Evolutionary conservation across 2,113 vertebrate genomes (phyloP).

Genomic region (Pachyramphus minor): DNA sequence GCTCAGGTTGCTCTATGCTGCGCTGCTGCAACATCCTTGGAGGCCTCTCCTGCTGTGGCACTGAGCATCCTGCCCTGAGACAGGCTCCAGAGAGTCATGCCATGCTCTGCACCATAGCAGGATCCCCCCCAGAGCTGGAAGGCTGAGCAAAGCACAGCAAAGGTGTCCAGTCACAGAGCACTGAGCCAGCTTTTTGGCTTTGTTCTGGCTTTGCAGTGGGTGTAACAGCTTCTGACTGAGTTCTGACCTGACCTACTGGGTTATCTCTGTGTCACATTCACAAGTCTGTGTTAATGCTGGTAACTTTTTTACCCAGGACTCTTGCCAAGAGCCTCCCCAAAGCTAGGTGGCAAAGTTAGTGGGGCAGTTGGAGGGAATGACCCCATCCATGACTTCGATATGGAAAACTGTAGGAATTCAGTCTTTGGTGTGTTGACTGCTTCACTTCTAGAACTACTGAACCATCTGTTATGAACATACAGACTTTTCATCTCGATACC

Average conservation of each 20-base stretch:
- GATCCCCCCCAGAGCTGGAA: neutral
- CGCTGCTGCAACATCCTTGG: neutral
- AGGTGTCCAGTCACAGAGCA: neutral
- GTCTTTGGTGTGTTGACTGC: neutral
- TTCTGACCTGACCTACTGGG: neutral
- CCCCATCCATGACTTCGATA: neutral
- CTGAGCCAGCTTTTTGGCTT: neutral
- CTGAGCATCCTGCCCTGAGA: too few species aligned
- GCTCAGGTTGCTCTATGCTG: neutral
- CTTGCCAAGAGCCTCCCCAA: neutral
- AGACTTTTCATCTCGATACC: neutral
- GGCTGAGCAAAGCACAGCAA: neutral
- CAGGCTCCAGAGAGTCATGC: neutral
- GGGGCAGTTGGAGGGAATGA: neutral
- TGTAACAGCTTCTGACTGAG: fast-evolving
- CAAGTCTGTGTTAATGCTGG: neutral
- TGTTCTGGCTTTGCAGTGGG: neutral
- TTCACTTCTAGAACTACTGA: neutral
- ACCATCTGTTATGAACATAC: neutral
- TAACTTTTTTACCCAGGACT: neutral
- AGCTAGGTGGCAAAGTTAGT: neutral
- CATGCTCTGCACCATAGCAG: neutral
- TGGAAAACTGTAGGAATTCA: neutral
- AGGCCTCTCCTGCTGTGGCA: neutral
- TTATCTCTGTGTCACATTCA: neutral